A percentile compares a stretch with the other conserved stretches of the same genome.
These are phyloP conservation scores for Scomberomorus guttatus DNA, from an alignment of 2,797 vertebrate genomes.

Conservation along the genomic window DNA sequence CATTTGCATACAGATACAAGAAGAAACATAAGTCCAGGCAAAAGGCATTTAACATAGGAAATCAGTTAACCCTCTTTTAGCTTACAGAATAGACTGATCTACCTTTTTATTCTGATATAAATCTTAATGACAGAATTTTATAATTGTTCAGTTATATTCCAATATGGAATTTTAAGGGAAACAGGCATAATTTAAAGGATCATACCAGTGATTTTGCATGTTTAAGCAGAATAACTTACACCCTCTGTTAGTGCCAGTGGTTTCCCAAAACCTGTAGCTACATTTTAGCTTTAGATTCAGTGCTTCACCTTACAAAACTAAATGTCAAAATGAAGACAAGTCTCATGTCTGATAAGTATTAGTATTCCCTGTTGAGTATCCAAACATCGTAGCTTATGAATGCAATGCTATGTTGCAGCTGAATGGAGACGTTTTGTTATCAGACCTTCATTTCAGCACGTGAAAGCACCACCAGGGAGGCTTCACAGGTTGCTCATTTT, in stretches of 20 bases:
- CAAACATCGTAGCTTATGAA: too few relatives aligned
- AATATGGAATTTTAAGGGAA: not conserved
- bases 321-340: too few relatives aligned
- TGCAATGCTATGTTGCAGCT: too few relatives aligned
- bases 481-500: too few relatives aligned
- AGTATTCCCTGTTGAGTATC: too few relatives aligned
- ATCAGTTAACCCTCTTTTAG: not conserved
- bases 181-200: not conserved
- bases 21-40: not conserved
- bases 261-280: too few relatives aligned
- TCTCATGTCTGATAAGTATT: too few relatives aligned
- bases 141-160: not conserved
- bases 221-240: not conserved
- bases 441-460: too few relatives aligned
- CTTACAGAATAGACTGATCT: not conserved
- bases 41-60: not conserved
- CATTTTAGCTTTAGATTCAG: not conserved
- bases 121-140: not conserved
- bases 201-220: not conserved
- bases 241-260: too few relatives aligned
- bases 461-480: too few relatives aligned
- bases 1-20: not conserved
- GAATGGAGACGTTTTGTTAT: too few relatives aligned
- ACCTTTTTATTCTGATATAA: not conserved
- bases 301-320: too few relatives aligned